Evolutionary conservation across 2,797 vertebrate genomes (phyloP), one percentile per base, ranked within the genome.

Genomic region (Darevskia mixta): DNA sequence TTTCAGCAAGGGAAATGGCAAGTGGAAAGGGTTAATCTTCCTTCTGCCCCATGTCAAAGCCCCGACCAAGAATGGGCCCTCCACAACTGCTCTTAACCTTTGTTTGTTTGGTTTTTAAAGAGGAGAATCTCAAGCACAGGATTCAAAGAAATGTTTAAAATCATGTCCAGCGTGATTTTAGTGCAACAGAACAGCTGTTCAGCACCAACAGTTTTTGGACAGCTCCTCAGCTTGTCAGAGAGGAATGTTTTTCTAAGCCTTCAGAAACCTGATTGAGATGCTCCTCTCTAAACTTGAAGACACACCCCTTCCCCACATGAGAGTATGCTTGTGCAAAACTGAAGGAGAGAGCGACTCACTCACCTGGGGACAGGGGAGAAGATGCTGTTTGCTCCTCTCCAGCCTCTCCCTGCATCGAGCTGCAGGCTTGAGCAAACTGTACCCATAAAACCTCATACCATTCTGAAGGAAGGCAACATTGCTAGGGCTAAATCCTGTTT

Each of bases 141-240:
- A 77, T n/a, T 11, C 38, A 83, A 83, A 83, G 5, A 25, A 41
- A 41, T 55, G 45, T 32, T 66, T 49, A 72, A 32, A 13, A 8
- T 6, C 23, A 55, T 23, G 27, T 83, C 66, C 71, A 49, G 35
- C 5, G 35, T 20, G 71, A 6, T 35, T 38, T 73, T 17, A 43
- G 58, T n/a, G 32, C 58, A 25, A 71, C 27, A 86, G 61, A 20
- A 29, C 6, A 35, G 20, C 58, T 13, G 71, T 89, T 93, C 83
- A 86, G 91, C 83, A 89, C 88, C 35, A 61, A 58, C 0, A 7
- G 3, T 23, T 0, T 0, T 11, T 85, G 87, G 90, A 93, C 87
- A 93, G 81, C 78, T 88, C 84, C 90, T 86, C 2, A 27, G 2
- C 35, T 1, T 6, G 76, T 25, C 20, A 38, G 15, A 38, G 23